These are phyloP conservation scores for Hypothenemus hampei DNA, from an alignment of 1,140 invertebrate species.

Conservation along the genomic window DNA sequence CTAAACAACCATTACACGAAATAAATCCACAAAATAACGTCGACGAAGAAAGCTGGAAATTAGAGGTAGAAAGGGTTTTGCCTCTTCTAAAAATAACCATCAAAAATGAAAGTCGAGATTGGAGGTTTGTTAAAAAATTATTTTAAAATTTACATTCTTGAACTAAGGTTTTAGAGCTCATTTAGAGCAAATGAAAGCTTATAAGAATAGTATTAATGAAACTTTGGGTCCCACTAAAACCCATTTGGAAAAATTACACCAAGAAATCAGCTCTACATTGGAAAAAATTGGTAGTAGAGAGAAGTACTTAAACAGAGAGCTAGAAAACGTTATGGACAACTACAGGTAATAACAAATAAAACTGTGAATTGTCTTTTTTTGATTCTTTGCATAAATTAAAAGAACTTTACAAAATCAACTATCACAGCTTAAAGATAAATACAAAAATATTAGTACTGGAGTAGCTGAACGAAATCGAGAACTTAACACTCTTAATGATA, in stretches of 20 bases:
- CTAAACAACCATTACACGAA: constrained; percentile 25
- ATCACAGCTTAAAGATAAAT: constrained; percentile 63
- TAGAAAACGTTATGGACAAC: constrained; percentile 68
- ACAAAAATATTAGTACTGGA: constrained; percentile 67
- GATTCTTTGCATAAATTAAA: neutral
- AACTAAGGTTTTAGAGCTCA: constrained; percentile 50
- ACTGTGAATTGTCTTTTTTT: neutral
- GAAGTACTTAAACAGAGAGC: constrained; percentile 82
- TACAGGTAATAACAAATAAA: too few species aligned
- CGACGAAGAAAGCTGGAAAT: constrained; percentile 49
- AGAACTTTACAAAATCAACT: constrained; percentile 63
- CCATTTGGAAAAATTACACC: constrained; percentile 72
- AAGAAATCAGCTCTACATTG: constrained; percentile 68
- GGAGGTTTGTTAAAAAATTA: constrained; percentile 53
- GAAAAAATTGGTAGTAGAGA: constrained; percentile 82
- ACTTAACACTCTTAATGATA: constrained; percentile 77
- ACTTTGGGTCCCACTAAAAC: constrained; percentile 60
- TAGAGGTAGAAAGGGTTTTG: constrained; percentile 86
- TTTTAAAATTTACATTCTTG: neutral
- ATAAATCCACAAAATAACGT: constrained; percentile 26
- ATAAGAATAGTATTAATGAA: constrained; percentile 63
- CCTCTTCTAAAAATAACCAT: constrained; percentile 84
- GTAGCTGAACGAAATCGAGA: constrained; percentile 76
- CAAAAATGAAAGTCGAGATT: constrained; percentile 73
- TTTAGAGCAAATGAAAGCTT: constrained; percentile 80